Percentiles rank a stretch among this genome's conserved stretches.
Conservation (phyloP, 2,113 vertebrate species). For the Tachysurus vachellii region DNA sequence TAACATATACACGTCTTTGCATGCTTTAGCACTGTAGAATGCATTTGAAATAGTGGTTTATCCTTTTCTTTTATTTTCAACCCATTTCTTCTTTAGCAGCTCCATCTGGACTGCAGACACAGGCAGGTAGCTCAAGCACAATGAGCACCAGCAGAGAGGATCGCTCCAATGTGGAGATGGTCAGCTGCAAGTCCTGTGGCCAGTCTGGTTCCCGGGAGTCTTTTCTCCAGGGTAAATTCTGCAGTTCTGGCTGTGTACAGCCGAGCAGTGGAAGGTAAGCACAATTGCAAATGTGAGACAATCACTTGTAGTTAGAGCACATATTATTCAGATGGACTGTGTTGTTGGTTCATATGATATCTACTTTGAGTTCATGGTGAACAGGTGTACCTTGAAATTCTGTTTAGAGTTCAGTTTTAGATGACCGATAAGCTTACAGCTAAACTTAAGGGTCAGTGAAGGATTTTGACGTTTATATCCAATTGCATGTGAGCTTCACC, state of each 20-base stretch:
- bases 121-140: constrained; percentile 46
- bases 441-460: not conserved
- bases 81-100: constrained; percentile 48
- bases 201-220: constrained; percentile 65
- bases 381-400: not conserved
- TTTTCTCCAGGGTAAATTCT: constrained; percentile 78
- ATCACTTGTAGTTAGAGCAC: not conserved
- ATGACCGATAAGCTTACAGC: not conserved
- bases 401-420: not conserved
- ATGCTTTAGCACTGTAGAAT: not conserved
- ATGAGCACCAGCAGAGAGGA: constrained; percentile 27
- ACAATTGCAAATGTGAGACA: not conserved
- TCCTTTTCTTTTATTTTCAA: not conserved
- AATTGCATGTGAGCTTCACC: not conserved
- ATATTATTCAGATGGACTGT: not conserved
- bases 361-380: not conserved
- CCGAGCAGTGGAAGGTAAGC: constrained; percentile 76
- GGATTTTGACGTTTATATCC: not conserved
- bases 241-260: constrained; percentile 71
- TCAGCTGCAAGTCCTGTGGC: constrained; percentile 70
- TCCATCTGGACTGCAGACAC: constrained; percentile 59
- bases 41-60: not conserved
- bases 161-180: constrained; percentile 59
- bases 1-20: not conserved
- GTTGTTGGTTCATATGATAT: not conserved